A percentile compares a stretch with the other conserved stretches of the same genome.
Conservation (phyloP, 2,888 invertebrate genomes). For the Trypoxylon attenuatum region DNA sequence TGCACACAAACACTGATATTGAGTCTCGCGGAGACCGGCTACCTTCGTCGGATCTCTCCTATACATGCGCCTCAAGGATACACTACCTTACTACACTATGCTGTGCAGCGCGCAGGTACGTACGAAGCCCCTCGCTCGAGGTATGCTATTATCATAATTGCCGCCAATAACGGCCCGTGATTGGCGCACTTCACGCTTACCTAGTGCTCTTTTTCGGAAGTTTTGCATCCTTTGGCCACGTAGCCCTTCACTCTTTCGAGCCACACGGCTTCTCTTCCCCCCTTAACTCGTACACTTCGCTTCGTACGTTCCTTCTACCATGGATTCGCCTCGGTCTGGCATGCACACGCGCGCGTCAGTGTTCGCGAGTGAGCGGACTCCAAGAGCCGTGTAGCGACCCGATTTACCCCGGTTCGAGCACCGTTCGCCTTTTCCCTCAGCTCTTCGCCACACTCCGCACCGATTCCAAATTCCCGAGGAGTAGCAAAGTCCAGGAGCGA, state of each 20-base stretch:
- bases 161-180: conserved; percentile 71
- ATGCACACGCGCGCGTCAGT: neutral
- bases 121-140: conserved; percentile 56
- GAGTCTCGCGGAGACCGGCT: too few species aligned
- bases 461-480: conserved; percentile 27
- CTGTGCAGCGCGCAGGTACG: conserved; percentile 10
- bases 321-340: neutral
- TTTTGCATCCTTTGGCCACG: conserved; percentile 57
- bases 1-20: conserved; percentile 15
- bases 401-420: conserved; percentile 15
- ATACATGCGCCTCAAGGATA: too few species aligned
- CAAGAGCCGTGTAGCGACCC: neutral
- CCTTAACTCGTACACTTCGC: conserved; percentile 7
- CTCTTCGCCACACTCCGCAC: conserved; percentile 24
- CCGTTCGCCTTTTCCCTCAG: conserved; percentile 24
- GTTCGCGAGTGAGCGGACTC: too few species aligned
- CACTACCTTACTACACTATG: too few species aligned
- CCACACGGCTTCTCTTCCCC: neutral
- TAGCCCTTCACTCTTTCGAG: neutral
- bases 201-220: conserved; percentile 68
- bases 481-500: conserved; percentile 1
- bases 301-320: neutral
- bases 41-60: too few species aligned
- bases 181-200: conserved; percentile 71
- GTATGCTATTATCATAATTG: conserved; percentile 73